Evolutionary conservation across 2,113 vertebrate genomes (phyloP), one percentile per base, ranked within the genome.

Genomic region (Helogale parvula): DNA sequence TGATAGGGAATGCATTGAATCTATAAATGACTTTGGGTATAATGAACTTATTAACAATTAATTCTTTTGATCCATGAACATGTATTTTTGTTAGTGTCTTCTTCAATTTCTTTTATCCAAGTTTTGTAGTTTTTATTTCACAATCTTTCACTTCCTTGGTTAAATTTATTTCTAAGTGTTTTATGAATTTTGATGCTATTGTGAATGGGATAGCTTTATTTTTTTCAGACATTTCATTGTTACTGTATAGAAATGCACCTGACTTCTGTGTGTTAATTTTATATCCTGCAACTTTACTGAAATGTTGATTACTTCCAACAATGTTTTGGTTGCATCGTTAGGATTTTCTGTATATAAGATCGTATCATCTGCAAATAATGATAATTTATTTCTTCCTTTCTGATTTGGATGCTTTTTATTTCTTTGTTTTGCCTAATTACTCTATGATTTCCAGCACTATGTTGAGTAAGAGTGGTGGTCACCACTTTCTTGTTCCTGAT

Each of bases 131-230:
- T 65, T 90, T 66, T 27, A 74, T 65, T 63, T 33, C 38, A 41
- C 33, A 25, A 52, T 54, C 45, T 88, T 83, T 90, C 6, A 65
- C 31, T 57, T 89, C 23, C n/a, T 94, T 83, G 54, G 57, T 65
- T 89, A 83, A 52, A 76, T 89, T 83, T 94, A 89, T 82, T 94
- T 13, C 65, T 88, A 88, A 63, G 4, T 35, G 69, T 88, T 88
- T 88, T 50, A 82, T 82, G 83, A 14, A 38, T 65, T 88, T 89
- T 27, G 19, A 47, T 74, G n/a, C 68, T 83, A 41, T 66, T 89
- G 54, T 94, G 27, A 80, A 89, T 41, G 54, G 41, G 0, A 52
- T 65, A 72, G 13, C 31, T 71, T 71, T 79, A 17, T 29, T 23
- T 80, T 65, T 93, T 81, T 4, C 14, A 76, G 41, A 21, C 84